Percentiles rank a stretch among this genome's conserved stretches.
Evolutionary conservation across 2,888 invertebrate species (phyloP).

Genomic region (Platycheirus albimanus): DNA sequence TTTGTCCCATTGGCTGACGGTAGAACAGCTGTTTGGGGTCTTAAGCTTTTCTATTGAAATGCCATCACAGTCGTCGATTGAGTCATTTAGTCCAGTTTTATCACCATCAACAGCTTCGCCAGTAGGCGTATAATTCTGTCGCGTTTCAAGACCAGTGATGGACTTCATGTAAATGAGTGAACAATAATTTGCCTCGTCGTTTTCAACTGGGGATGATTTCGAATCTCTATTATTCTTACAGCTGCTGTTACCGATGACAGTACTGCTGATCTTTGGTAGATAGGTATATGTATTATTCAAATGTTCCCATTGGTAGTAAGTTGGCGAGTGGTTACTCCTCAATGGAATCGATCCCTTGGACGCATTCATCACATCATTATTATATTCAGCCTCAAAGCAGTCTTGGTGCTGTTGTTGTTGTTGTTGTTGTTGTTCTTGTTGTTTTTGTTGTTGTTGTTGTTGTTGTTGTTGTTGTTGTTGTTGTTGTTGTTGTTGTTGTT

Average conservation of each 20-base stretch:
- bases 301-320: slow-evolving; percentile 28
- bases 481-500: slow-evolving; percentile 54
- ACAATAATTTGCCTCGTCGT: neutral
- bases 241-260: slow-evolving; percentile 3
- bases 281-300: slow-evolving; percentile 38
- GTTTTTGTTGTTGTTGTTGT: slow-evolving; percentile 52
- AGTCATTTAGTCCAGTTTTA: slow-evolving; percentile 4
- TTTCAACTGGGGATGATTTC: neutral
- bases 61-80: slow-evolving; percentile 42
- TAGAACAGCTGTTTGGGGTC: slow-evolving; percentile 55
- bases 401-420: slow-evolving; percentile 40
- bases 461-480: slow-evolving; percentile 57
- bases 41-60: slow-evolving; percentile 34
- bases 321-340: slow-evolving; percentile 27
- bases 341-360: slow-evolving; percentile 12
- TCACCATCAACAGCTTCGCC: neutral
- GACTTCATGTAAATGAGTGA: slow-evolving; percentile 18
- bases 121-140: slow-evolving; percentile 26
- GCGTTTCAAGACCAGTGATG: slow-evolving; percentile 13
- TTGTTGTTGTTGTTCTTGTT: slow-evolving; percentile 53
- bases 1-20: slow-evolving; percentile 52
- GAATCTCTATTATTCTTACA: slow-evolving; percentile 23
- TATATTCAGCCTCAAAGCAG: slow-evolving; percentile 40
- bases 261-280: slow-evolving; percentile 60
- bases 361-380: slow-evolving; percentile 40